phyloP scores from a whole-genome alignment of 2,113 vertebrate genomes.

The Rhinoderma darwinii region DNA sequence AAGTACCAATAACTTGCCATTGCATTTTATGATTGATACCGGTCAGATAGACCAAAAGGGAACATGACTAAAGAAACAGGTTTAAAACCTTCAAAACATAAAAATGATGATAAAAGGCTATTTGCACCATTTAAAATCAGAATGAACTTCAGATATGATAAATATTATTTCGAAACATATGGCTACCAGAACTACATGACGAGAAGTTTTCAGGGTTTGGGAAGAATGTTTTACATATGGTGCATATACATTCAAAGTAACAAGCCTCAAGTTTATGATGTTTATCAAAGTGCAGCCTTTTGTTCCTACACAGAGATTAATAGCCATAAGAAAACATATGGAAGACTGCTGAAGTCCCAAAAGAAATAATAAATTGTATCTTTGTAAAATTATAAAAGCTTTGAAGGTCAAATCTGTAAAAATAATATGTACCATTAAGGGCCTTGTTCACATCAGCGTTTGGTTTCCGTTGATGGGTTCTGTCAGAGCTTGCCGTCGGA shows the following conservation, averaged over 20 bases:
- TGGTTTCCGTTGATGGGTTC: too few species aligned
- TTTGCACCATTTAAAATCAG: background rate
- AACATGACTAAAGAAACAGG: conserved; percentile 3
- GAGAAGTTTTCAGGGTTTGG: background rate
- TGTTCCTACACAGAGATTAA: background rate
- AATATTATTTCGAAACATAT: background rate
- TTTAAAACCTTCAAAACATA: background rate
- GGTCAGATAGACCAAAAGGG: conserved; percentile 15
- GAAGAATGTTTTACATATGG: background rate
- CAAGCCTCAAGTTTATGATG: background rate
- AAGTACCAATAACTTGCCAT: conserved; percentile 24
- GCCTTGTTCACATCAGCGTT: too few species aligned
- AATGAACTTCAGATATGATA: background rate
- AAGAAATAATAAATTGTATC: background rate
- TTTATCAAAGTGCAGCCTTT: conserved; percentile 2
- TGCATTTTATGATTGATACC: conserved; percentile 32
- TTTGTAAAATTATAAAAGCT: background rate
- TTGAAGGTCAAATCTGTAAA: conserved; percentile 1
- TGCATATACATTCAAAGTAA: conserved; percentile 35
- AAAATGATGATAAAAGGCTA: background rate
- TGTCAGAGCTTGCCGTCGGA: too few species aligned
- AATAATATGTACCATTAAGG: background rate
- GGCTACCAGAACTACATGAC: background rate
- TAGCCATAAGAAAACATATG: conserved; percentile 3
- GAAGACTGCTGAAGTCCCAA: conserved; percentile 6